These are phyloP conservation scores for Lasioglossum pauxillum DNA, from an alignment of 2,888 invertebrate genomes.

Conservation along the genomic window DNA sequence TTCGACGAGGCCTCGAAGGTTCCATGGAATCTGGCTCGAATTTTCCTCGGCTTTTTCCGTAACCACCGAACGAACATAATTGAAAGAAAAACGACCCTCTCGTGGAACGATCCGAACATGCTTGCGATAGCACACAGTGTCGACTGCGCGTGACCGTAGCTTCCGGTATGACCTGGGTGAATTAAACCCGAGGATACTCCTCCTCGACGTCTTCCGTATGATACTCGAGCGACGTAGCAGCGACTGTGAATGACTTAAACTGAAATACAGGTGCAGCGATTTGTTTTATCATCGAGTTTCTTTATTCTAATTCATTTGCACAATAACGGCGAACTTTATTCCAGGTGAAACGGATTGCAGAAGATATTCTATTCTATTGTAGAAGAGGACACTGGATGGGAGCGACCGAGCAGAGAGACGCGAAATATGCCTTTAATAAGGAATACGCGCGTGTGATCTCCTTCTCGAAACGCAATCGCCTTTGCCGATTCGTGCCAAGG, in stretches of 20 bases:
- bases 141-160: not conserved
- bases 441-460: constrained; percentile 51
- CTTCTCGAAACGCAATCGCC: constrained; percentile 60
- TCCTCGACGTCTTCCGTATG: constrained; percentile 9
- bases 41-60: constrained; percentile 44
- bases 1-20: not conserved
- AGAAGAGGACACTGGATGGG: constrained; percentile 34
- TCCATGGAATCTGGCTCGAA: constrained; percentile 26
- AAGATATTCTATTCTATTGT: constrained; percentile 4
- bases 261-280: constrained; percentile 50
- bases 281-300: constrained; percentile 1
- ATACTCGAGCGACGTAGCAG: constrained; percentile 13
- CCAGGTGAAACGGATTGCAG: constrained; percentile 20
- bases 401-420: constrained; percentile 22
- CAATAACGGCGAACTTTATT: constrained; percentile 19
- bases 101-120: constrained; percentile 36
- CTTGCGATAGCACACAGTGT: constrained; percentile 21
- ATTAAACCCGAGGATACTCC: constrained; percentile 14
- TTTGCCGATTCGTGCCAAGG: constrained; percentile 68
- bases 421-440: constrained; percentile 54
- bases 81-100: constrained; percentile 35
- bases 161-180: constrained; percentile 20
- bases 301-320: not conserved
- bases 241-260: constrained; percentile 26
- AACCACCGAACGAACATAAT: constrained; percentile 25